These are phyloP conservation scores for Anoplophora glabripennis DNA, from an alignment of 1,140 invertebrate genomes.

Conservation along the genomic window DNA sequence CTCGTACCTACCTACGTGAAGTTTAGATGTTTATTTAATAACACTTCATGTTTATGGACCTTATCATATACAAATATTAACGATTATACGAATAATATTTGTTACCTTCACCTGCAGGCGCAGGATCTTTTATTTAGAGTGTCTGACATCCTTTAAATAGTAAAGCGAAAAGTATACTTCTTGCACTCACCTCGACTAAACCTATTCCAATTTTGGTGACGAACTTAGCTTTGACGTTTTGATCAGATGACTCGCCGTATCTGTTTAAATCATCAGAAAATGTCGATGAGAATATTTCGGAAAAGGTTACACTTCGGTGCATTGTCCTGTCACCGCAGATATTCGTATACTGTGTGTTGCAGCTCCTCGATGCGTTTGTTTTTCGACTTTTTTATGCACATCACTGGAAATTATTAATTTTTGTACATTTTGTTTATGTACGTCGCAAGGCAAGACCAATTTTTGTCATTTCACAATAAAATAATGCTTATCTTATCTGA, in stretches of 20 bases:
- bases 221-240: slow-evolving; percentile 22
- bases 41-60: neutral
- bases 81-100: neutral
- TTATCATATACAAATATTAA: neutral
- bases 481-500: too few relatives aligned
- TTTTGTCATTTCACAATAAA: too few relatives aligned
- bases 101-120: neutral
- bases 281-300: slow-evolving; percentile 15
- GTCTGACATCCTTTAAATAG: neutral
- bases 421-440: too few relatives aligned
- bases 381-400: too few relatives aligned
- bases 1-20: too few relatives aligned
- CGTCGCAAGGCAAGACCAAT: too few relatives aligned
- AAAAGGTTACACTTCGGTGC: slow-evolving; percentile 28
- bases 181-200: slow-evolving; percentile 25
- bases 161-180: neutral
- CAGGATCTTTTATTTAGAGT: too few relatives aligned
- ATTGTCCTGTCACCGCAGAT: slow-evolving; percentile 3
- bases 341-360: too few relatives aligned
- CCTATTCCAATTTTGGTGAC: slow-evolving; percentile 24
- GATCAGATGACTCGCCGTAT: slow-evolving; percentile 10
- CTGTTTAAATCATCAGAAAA: slow-evolving; percentile 15
- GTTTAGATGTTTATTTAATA: neutral
- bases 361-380: too few relatives aligned
- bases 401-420: too few relatives aligned